Evolutionary conservation across 1,140 invertebrate genomes (phyloP), one percentile per base, ranked within the genome.

Genomic region (Macrocentrus cingulum): DNA sequence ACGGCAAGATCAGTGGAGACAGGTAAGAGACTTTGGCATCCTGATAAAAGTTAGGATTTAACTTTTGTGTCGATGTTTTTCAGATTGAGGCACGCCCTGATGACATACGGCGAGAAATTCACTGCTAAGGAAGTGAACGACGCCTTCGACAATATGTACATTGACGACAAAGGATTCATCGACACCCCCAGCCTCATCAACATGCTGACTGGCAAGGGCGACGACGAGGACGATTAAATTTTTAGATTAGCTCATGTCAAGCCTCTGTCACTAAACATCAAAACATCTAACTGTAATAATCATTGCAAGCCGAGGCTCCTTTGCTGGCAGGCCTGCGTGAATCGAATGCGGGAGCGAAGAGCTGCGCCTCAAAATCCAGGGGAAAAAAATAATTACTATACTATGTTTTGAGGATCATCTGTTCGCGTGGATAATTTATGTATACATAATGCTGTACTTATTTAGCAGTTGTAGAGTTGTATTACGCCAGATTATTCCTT

Each of bases 51-150:
- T n/a, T n/a, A n/a, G n/a, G n/a, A n/a, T n/a, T n/a, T n/a, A n/a
- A n/a, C n/a, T n/a, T n/a, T n/a, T n/a, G n/a, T n/a, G n/a, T n/a
- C n/a, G n/a, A n/a, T n/a, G n/a, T 19, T 32, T 18, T 34, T 29
- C 22, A 92, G 94, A 79, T 85, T 99, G 80, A 92, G 94, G 81
- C 91, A 95, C 78, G 89, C 93, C 62, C 85, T 99, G 70, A 89
- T 91, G 86, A 95, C 93, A 79, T 98, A 91, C 87, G 95, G 96
- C 67, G 95, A 99, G 76, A 98, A 97, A 83, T 98, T 98, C 85
- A 86, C 87, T 68, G 83, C 87, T 69, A 89, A 93, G 72, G 95
- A 99, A 81, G 89, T 95, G 68, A 91, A 95, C 77, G 93, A 97
- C 73, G 93, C 94, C 39, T 97, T 90, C 80, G 95, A 97, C 79